These are phyloP conservation scores for Bufo gargarizans DNA, from an alignment of 2,113 vertebrate species.

Conservation along the genomic window DNA sequence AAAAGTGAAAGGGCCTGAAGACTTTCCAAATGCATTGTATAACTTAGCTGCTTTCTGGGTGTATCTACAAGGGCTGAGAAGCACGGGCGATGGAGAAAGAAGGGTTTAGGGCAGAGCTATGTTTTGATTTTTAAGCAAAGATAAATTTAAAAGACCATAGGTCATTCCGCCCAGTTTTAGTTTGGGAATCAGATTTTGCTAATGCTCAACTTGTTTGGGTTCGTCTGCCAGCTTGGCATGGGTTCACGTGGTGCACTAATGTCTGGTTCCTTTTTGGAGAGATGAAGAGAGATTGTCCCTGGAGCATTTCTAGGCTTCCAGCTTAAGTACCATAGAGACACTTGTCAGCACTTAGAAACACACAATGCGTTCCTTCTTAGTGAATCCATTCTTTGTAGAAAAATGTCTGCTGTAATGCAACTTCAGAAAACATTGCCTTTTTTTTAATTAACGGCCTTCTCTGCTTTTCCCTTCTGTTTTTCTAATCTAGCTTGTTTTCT, in stretches of 20 bases:
- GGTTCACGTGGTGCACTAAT: neutral
- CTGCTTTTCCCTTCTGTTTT: constrained; percentile 10
- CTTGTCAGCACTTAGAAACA: neutral
- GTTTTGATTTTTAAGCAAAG: too few species aligned
- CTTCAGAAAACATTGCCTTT: neutral
- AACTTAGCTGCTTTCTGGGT: too few species aligned
- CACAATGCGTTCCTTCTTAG: neutral
- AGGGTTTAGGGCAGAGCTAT: too few species aligned
- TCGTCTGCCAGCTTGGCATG: neutral
- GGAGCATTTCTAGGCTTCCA: constrained; percentile 30
- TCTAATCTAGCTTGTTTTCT: constrained; percentile 84
- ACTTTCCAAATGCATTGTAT: too few species aligned
- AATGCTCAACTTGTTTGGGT: neutral
- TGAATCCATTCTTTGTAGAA: neutral
- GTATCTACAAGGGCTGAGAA: neutral
- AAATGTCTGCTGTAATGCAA: neutral
- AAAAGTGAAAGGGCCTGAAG: too few species aligned
- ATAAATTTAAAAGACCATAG: neutral
- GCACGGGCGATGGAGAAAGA: too few species aligned
- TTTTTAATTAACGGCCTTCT: neutral
- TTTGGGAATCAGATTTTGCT: neutral
- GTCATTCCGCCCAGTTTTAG: neutral
- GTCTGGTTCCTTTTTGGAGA: neutral
- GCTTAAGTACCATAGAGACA: constrained; percentile 6
- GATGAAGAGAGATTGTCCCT: constrained; percentile 1